Evolutionary conservation across 2,113 vertebrate species (phyloP).

Genomic region (Proteles cristata): DNA sequence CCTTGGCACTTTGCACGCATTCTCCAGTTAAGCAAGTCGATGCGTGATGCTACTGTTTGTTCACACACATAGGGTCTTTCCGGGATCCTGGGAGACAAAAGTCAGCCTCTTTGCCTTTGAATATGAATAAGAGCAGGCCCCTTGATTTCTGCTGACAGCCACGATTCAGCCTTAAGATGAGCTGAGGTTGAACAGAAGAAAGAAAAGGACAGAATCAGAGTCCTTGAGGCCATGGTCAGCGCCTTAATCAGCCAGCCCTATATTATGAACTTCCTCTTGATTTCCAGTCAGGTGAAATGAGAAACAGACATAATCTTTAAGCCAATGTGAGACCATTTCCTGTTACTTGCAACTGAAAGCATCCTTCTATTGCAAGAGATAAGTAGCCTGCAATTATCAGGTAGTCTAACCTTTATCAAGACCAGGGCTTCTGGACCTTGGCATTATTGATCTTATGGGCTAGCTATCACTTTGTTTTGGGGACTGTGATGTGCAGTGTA

Average conservation of each 20-base stretch:
- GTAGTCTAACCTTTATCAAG: not conserved
- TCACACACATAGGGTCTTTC: not conserved
- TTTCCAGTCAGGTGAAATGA: not conserved
- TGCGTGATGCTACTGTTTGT: not conserved
- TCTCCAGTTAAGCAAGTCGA: not conserved
- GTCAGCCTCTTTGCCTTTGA: not conserved
- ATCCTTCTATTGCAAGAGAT: not conserved
- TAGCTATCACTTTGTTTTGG: not conserved
- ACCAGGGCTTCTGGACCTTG: not conserved
- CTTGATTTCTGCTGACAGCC: not conserved
- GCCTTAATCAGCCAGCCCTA: not conserved
- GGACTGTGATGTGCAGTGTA: not conserved
- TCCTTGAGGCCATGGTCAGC: rapidly evolving
- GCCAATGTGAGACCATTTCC: not conserved
- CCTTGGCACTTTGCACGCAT: not conserved
- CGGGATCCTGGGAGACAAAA: not conserved
- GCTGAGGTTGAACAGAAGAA: not conserved
- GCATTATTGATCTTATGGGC: not conserved
- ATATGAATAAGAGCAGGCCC: not conserved
- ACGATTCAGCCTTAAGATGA: not conserved
- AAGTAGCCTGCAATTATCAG: not conserved
- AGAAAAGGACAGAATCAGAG: not conserved
- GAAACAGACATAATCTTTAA: not conserved
- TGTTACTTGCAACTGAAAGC: not conserved
- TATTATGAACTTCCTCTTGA: not conserved